These are phyloP conservation scores for Calypte anna DNA, from an alignment of 2,113 vertebrate genomes.

Conservation along the genomic window DNA sequence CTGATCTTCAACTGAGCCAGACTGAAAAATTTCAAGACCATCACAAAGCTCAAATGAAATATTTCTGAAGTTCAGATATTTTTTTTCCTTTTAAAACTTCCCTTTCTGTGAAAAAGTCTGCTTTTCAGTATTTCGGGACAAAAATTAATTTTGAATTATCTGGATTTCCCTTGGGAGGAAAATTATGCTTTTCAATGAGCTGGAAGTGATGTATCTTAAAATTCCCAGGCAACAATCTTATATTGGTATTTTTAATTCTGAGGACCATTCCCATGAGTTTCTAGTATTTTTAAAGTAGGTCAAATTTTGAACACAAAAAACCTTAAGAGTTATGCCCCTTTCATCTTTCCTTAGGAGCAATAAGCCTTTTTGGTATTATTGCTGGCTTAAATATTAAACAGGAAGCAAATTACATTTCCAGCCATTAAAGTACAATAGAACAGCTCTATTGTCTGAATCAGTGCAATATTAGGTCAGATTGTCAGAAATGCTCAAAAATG, in stretches of 20 bases:
- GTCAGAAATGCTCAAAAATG: slow-evolving; percentile 56
- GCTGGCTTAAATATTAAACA: slow-evolving; percentile 71
- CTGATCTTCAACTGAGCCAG: background rate
- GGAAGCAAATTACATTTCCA: slow-evolving; percentile 70
- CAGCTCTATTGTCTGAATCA: slow-evolving; percentile 70
- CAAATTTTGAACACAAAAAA: slow-evolving; percentile 67
- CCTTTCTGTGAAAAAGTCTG: slow-evolving; percentile 2
- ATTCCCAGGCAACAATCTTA: slow-evolving; percentile 69
- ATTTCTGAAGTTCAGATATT: slow-evolving; percentile 1
- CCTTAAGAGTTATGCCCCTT: slow-evolving; percentile 68
- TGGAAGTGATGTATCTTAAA: slow-evolving; percentile 62
- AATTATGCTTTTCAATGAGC: slow-evolving; percentile 65
- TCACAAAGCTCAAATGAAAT: background rate
- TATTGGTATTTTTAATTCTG: slow-evolving; percentile 72
- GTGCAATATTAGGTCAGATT: slow-evolving; percentile 66
- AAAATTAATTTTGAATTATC: slow-evolving; percentile 69
- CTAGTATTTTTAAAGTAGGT: slow-evolving; percentile 69
- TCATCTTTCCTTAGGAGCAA: slow-evolving; percentile 64
- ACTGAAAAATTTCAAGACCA: background rate
- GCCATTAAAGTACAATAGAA: slow-evolving; percentile 68
- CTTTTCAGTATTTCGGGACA: slow-evolving; percentile 58
- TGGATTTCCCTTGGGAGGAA: slow-evolving; percentile 57
- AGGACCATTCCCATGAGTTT: slow-evolving; percentile 63
- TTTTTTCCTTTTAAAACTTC: background rate
- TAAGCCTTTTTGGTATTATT: slow-evolving; percentile 63